Base-by-base conservation (phyloP, 2,797 vertebrate genomes). In the Urophycis tenuis region DNA sequence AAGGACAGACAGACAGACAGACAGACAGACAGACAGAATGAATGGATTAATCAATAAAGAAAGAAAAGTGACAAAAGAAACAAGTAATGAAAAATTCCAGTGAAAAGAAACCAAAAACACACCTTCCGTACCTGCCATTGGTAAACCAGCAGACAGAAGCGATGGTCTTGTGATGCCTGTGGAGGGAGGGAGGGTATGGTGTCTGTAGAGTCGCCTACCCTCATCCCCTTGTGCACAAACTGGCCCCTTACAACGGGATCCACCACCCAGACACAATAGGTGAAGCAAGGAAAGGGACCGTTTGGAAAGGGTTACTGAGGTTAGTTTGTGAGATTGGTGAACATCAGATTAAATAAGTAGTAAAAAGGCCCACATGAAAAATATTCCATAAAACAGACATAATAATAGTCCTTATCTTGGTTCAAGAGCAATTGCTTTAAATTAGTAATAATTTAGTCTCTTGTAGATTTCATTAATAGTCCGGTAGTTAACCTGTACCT, bases 231-330 rank as follows among this genome's bases (percentile, higher is more conserved):
- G 11, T 12, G 67, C 30, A 64, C 60, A 35, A 75, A 75, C 49
- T 74, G 79, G 79, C 79, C 83, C 87, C 86, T 83, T 80, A 78
- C 84, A 84, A 81, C 85, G 83, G 79, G 79, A 83, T 79, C 84
- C 77, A 82, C 86, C 60, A 70, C 79, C 72, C 32, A 67, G 25
- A 29, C 25, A 67, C 60, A 67, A 12, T 29, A 3, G 25, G 60
- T 67, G 60, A 67, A 67, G 25, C 76, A 73, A 8, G 77, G 64
- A 74, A 78, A 2, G 36, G 35, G 77, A 41, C 39, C 14, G 39
- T 41, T 14, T 41, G 39, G 39, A 41, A 41, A 41, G 39, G 39
- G 39, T 41, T 14, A 15, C 5, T 17, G 14, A 14, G 39, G 39
- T 15, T 12, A 17, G 39, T 12, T 15, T 15, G 11, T 41, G 39